Conservation (phyloP, 2,113 vertebrate species). For the Lathamus discolor region DNA sequence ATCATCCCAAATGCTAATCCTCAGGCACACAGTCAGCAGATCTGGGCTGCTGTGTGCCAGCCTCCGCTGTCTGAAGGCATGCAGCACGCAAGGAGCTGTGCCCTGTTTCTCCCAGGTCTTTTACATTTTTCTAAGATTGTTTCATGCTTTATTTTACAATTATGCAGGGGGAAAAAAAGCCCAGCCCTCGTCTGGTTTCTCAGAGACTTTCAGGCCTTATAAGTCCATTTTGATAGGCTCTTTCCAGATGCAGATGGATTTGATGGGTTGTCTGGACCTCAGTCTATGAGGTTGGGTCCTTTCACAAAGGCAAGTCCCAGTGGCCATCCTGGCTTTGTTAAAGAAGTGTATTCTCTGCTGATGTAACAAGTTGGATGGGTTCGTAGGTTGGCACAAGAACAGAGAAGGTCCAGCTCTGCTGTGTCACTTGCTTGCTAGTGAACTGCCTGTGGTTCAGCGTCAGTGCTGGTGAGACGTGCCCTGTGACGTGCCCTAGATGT, state of each 20-base stretch:
- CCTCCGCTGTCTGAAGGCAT: not conserved
- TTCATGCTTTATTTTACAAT: not conserved
- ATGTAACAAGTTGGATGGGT: not conserved
- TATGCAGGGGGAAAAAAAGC: not conserved
- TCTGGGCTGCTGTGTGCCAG: not conserved
- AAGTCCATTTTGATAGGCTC: not conserved
- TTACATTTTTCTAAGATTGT: not conserved
- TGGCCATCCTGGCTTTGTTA: not conserved
- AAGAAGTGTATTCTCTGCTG: not conserved
- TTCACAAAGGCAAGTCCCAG: not conserved
- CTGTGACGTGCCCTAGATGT: fast-evolving
- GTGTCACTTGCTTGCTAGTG: not conserved
- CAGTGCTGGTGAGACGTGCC: not conserved
- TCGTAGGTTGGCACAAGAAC: not conserved
- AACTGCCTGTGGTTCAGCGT: not conserved
- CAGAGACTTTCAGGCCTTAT: not conserved
- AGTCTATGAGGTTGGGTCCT: not conserved
- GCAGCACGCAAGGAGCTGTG: not conserved
- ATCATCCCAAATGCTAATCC: constrained; percentile 40
- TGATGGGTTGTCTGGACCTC: not conserved
- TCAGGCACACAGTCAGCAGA: not conserved
- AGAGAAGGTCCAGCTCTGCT: not conserved
- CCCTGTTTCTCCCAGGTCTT: not conserved
- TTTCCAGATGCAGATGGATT: not conserved
- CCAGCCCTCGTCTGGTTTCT: not conserved